These are phyloP conservation scores for Microplitis mediator DNA, from an alignment of 1,140 invertebrate genomes.

Conservation along the genomic window DNA sequence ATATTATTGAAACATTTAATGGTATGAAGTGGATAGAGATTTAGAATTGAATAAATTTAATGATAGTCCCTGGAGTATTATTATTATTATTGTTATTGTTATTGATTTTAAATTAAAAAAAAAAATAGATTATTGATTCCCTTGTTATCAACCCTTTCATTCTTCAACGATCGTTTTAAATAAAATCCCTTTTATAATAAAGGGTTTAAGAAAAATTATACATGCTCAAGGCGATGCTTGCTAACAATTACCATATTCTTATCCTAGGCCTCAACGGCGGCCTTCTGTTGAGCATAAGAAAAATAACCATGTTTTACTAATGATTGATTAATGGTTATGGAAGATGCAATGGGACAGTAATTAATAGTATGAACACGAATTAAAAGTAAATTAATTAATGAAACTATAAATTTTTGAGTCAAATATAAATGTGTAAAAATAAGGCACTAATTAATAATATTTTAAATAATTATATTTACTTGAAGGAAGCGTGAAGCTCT, in stretches of 20 bases:
- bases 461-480: slow-evolving; percentile 57
- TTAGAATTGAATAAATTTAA: not conserved
- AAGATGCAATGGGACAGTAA: slow-evolving; percentile 30
- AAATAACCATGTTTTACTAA: slow-evolving; percentile 57
- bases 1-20: not conserved
- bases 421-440: not conserved
- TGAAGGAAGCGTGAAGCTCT: slow-evolving; percentile 69
- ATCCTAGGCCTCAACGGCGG: slow-evolving; percentile 86
- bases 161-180: not conserved
- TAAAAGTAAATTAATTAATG: not conserved
- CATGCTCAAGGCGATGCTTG: slow-evolving; percentile 49
- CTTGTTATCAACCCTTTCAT: slow-evolving; percentile 3
- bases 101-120: not conserved
- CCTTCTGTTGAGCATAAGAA: slow-evolving; percentile 70
- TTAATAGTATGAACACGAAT: slow-evolving; percentile 25
- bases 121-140: not conserved
- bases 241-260: slow-evolving; percentile 83
- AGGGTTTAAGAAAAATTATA: not conserved
- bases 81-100: not conserved
- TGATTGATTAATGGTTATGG: slow-evolving; percentile 51
- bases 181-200: not conserved
- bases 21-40: not conserved
- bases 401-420: not conserved
- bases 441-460: not conserved
- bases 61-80: not conserved